Evolutionary conservation across 35 echinoderm and acorn worm species (phyloP).

Genomic region (Ophioderma brevispina): DNA sequence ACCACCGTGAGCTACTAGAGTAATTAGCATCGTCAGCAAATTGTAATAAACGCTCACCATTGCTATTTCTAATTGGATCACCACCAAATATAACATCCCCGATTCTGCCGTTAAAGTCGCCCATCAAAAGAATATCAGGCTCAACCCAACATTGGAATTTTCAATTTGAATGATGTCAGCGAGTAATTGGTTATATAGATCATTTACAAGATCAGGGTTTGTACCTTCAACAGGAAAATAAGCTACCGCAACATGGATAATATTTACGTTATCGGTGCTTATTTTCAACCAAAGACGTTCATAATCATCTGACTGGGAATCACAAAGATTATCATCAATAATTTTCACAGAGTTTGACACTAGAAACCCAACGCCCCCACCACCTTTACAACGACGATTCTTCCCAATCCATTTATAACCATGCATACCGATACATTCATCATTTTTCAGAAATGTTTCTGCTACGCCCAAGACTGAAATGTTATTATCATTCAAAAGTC

Average conservation of each 20-base stretch:
- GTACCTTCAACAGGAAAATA: background rate
- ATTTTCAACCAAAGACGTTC: background rate
- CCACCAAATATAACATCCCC: background rate
- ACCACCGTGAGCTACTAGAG: too few species aligned
- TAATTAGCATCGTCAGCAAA: background rate
- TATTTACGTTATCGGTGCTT: background rate
- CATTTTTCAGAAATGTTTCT: conserved; percentile 12
- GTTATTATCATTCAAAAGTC: background rate
- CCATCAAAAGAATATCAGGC: background rate
- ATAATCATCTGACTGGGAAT: background rate
- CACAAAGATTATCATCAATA: background rate
- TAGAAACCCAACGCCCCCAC: conserved; percentile 17
- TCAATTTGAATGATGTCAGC: conserved; percentile 10
- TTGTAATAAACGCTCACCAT: background rate
- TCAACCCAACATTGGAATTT: background rate
- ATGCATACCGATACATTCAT: background rate
- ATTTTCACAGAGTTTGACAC: background rate
- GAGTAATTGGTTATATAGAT: background rate
- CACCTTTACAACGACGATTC: background rate
- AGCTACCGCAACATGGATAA: background rate
- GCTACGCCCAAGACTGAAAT: conserved; percentile 18
- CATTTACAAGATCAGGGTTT: background rate
- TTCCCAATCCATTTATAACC: conserved; percentile 32
- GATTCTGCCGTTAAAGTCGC: background rate
- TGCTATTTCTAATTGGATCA: background rate